A percentile compares a stretch with the other conserved stretches of the same genome.
Conservation (phyloP, 2,113 vertebrate genomes). For the Empidonax alnorum region DNA sequence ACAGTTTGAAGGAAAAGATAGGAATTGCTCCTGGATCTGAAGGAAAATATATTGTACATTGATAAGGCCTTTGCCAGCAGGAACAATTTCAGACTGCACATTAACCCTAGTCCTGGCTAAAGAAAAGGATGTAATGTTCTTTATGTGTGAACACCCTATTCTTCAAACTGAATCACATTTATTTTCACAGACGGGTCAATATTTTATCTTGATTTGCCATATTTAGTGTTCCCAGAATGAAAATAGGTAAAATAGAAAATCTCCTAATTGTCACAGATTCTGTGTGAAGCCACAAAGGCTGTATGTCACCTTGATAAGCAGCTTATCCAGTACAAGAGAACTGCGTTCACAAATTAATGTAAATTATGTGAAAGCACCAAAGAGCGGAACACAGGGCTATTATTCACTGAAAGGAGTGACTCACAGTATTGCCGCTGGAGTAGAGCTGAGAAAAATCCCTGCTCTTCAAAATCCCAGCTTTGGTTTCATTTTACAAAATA, state of each 20-base stretch:
- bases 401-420: constrained; percentile 34
- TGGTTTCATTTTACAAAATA: neutral
- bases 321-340: constrained; percentile 37
- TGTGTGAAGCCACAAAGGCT: neutral
- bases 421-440: constrained; percentile 5
- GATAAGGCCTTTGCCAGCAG: neutral
- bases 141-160: neutral
- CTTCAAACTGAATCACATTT: constrained; percentile 30
- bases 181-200: constrained; percentile 42
- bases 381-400: constrained; percentile 24
- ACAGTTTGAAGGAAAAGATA: neutral
- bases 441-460: neutral
- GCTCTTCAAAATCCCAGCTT: constrained; percentile 9
- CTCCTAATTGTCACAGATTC: constrained; percentile 37
- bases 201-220: constrained; percentile 52
- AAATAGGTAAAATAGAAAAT: constrained; percentile 44
- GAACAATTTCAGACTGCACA: neutral
- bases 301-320: constrained; percentile 55
- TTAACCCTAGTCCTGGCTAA: neutral
- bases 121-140: neutral
- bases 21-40: neutral
- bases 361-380: constrained; percentile 38
- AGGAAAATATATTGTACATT: neutral
- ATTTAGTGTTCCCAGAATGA: constrained; percentile 2
- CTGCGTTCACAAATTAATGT: constrained; percentile 52